phyloP scores from a whole-genome alignment of 2,113 vertebrate genomes.

The Brachirus orientalis region DNA sequence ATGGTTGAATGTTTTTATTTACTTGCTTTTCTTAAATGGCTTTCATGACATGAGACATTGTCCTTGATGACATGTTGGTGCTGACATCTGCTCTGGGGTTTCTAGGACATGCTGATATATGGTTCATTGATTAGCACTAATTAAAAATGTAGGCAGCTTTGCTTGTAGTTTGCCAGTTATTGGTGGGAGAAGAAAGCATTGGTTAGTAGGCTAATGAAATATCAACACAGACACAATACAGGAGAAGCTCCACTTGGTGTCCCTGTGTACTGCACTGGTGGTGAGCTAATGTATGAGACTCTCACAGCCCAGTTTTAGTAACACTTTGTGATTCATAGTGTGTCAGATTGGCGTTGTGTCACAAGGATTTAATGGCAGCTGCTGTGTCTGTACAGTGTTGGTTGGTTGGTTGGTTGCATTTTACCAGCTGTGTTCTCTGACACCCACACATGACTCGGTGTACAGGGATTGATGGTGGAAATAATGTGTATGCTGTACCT shows the following conservation, averaged over 20 bases:
- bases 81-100: slow-evolving; percentile 6
- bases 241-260: slow-evolving; percentile 4
- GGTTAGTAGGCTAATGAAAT: too few relatives aligned
- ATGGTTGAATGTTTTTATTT: neutral
- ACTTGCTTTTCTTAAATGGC: neutral
- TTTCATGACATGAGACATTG: neutral
- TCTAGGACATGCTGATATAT: slow-evolving; percentile 33
- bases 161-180: slow-evolving; percentile 29
- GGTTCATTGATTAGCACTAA: slow-evolving; percentile 44
- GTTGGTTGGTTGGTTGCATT: slow-evolving; percentile 22
- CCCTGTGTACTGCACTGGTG: neutral
- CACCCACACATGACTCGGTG: slow-evolving; percentile 36
- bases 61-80: neutral
- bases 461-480: slow-evolving; percentile 3
- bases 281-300: slow-evolving; percentile 9
- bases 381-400: slow-evolving; percentile 35
- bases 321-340: slow-evolving; percentile 52
- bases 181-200: slow-evolving; percentile 32
- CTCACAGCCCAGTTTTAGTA: slow-evolving; percentile 20
- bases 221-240: neutral
- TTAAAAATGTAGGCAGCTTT: slow-evolving; percentile 42
- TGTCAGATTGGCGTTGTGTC: slow-evolving; percentile 49
- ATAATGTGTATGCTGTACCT: neutral
- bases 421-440: slow-evolving; percentile 36
- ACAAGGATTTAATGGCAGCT: slow-evolving; percentile 50